These are phyloP conservation scores for Brenthis daphne DNA, from an alignment of 2,888 invertebrate genomes.

Conservation along the genomic window DNA sequence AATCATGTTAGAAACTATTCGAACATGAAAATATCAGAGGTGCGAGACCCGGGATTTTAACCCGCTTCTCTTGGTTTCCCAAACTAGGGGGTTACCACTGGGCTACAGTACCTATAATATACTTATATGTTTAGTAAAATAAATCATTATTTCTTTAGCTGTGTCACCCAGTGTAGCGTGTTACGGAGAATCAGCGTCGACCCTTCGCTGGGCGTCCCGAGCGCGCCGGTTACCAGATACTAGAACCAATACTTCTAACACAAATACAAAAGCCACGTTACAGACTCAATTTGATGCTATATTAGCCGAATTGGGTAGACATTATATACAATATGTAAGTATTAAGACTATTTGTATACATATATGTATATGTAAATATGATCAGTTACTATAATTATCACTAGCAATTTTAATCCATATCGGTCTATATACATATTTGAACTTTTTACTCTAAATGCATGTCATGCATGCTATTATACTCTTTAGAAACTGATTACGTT, in stretches of 20 bases:
- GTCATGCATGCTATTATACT: background rate
- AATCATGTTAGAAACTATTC: no score
- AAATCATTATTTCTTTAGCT: conserved; percentile 70
- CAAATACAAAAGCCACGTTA: conserved; percentile 50
- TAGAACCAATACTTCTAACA: conserved; percentile 42
- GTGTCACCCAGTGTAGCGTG: conserved; percentile 88
- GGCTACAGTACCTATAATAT: no score
- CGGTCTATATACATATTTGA: no score
- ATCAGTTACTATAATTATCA: no score
- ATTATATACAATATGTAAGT: conserved; percentile 67
- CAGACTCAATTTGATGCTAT: conserved; percentile 71
- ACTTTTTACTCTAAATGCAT: no score
- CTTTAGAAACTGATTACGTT: background rate
- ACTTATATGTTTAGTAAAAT: background rate
- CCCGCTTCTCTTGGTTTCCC: no score
- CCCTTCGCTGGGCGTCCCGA: conserved; percentile 90
- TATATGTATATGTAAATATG: no score
- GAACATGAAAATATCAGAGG: no score
- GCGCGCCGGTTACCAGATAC: conserved; percentile 84
- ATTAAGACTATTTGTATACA: background rate
- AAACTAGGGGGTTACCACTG: no score
- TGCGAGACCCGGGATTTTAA: no score
- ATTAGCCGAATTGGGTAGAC: conserved; percentile 60
- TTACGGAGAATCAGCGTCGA: conserved; percentile 91
- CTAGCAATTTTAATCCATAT: no score